Base-by-base conservation (phyloP, 1,140 invertebrate genomes). In the Drosophila burlai region DNA sequence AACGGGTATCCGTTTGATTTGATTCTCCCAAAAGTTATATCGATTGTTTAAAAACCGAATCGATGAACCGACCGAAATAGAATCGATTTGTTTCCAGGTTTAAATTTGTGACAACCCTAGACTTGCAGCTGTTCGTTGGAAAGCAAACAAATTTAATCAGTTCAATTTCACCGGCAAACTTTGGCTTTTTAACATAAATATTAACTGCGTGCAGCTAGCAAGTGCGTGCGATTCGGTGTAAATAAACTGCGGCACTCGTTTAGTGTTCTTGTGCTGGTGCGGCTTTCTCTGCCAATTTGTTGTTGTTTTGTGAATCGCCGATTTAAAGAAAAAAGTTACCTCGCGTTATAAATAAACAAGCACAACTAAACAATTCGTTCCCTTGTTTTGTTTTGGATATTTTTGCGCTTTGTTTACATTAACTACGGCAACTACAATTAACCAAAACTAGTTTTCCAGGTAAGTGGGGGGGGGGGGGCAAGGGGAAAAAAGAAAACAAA, bases 371-470 rank as follows among this genome's bases (percentile, higher is more conserved):
- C 60, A 59, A 65, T 45, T 50, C 13, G 18, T 31, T 59, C 4
- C 45, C 40, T 45, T 49, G 68, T 75, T 46, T 42, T 76, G 45
- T 57, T 36, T 24, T 45, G 65, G 15, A 26, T 11, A 16, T 40
- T 38, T 46, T 26, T 16, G 31, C 29, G n/a, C 5, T 29, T 59
- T 64, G 36, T 76, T 76, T 59, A 66, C 40, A 29, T 8, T 13
- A 11, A 18, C 42, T 61, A n/a, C 29, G 16, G 16, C 63, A 13
- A 43, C 15, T 34, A n/a, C 24, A 49, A 54, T 60, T 59, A 43
- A 8, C 38, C 36, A 57, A 79, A 85, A 86, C 83, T 86, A 75
- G 82, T 86, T 86, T 85, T 71, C 26, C 46, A 11, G 64, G 58
- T 64, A 52, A 60, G 62, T 9, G 38, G 4, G n/a, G 38, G 4